phyloP scores from a whole-genome alignment of 2,113 vertebrate species.

The Myodes glareolus region DNA sequence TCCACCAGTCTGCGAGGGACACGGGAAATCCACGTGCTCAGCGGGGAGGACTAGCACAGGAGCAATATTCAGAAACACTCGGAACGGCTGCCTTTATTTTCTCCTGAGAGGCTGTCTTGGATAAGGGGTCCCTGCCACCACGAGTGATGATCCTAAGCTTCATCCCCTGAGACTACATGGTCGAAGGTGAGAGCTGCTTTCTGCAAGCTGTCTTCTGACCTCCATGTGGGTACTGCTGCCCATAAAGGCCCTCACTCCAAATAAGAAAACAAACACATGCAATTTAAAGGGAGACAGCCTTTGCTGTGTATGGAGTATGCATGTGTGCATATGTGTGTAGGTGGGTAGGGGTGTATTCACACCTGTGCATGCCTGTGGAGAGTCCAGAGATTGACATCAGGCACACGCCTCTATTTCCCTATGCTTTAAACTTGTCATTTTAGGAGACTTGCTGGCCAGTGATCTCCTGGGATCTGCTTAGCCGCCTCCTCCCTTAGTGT shows the following conservation, averaged over 20 bases:
- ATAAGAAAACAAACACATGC: not conserved
- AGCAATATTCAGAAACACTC: not conserved
- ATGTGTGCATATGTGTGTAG: not conserved
- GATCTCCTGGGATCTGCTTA: not conserved
- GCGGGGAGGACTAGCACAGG: too few species aligned
- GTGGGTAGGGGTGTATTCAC: not conserved
- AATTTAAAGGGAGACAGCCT: not conserved
- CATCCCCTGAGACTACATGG: not conserved
- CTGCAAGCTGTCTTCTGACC: not conserved
- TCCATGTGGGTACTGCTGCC: not conserved
- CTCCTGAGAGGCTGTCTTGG: not conserved
- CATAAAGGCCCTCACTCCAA: not conserved
- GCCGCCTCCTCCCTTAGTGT: too few species aligned
- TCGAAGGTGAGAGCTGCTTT: not conserved
- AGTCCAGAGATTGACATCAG: not conserved
- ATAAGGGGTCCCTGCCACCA: too few species aligned
- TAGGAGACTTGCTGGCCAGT: not conserved
- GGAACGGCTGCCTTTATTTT: not conserved
- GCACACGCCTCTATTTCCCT: not conserved
- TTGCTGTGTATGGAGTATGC: not conserved
- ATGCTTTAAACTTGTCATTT: not conserved
- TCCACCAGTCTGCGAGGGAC: not conserved
- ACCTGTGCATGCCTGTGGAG: not conserved
- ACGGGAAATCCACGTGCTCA: rapidly evolving
- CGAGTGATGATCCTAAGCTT: not conserved